These are phyloP conservation scores for Diphyllodes magnificus DNA, from an alignment of 2,113 vertebrate species.

Conservation along the genomic window DNA sequence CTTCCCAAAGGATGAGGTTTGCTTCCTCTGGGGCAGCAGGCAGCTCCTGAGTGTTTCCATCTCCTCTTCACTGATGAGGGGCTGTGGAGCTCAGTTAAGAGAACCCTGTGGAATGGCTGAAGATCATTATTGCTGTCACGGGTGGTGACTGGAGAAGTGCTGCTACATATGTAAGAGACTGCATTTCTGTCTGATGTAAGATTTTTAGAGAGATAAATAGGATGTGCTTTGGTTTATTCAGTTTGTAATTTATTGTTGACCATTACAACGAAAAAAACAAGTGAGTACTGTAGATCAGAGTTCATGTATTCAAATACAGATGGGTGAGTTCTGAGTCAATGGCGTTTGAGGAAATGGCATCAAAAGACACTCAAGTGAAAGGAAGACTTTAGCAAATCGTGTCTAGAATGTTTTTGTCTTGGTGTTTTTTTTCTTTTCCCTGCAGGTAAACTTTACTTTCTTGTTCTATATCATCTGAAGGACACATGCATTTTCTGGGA, in stretches of 20 bases:
- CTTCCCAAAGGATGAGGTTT: not conserved
- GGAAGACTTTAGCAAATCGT: not conserved
- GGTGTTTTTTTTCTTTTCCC: not conserved
- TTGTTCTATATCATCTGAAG: conserved; percentile 52
- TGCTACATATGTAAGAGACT: not conserved
- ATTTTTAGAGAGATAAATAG: not conserved
- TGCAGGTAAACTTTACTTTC: conserved; percentile 37
- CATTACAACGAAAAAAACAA: not conserved
- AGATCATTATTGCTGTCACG: not conserved
- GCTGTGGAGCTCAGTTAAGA: not conserved
- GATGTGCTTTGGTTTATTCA: not conserved
- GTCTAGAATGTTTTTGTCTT: not conserved
- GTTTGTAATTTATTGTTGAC: not conserved
- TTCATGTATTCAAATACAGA: not conserved
- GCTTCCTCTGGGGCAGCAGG: not conserved
- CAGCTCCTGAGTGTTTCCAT: not conserved
- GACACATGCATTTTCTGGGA: conserved; percentile 44
- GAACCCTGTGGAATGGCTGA: not conserved
- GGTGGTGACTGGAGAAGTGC: not conserved
- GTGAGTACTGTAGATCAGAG: not conserved
- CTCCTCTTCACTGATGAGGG: not conserved
- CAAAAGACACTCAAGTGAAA: not conserved
- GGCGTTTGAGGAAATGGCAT: not conserved
- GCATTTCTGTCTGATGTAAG: not conserved
- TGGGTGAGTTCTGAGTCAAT: not conserved